phyloP scores from a whole-genome alignment of 2,113 vertebrate species.

The Copsychus sechellarum region DNA sequence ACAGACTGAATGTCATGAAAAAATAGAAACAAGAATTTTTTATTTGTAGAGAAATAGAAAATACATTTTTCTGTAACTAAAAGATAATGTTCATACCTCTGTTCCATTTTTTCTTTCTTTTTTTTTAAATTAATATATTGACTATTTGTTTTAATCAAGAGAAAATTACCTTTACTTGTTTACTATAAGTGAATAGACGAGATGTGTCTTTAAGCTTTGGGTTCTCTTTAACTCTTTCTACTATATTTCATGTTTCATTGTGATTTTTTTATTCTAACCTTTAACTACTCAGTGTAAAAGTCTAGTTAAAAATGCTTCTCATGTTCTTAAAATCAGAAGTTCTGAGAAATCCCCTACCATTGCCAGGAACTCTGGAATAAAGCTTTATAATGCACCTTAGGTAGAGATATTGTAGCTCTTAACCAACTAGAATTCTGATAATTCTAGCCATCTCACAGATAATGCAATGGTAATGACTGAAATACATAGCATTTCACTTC shows the following conservation, averaged over 20 bases:
- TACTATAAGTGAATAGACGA: not conserved
- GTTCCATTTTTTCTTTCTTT: not conserved
- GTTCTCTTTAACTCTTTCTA: not conserved
- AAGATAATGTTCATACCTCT: fast-evolving
- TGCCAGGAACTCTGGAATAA: not conserved
- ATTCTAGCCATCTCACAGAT: not conserved
- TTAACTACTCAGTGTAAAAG: not conserved
- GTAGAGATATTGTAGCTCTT: not conserved
- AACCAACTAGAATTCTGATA: not conserved
- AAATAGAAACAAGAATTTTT: not conserved
- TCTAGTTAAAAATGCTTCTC: not conserved
- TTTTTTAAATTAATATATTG: too few relatives aligned
- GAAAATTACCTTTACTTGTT: not conserved
- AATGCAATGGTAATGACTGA: not conserved
- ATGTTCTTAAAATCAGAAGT: not conserved
- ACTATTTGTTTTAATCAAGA: not conserved
- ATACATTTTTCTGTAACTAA: not conserved
- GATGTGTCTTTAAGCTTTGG: not conserved
- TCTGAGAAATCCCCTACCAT: not conserved
- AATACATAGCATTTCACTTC: not conserved
- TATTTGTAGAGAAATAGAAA: not conserved
- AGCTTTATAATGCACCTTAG: not conserved
- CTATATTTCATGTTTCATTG: not conserved
- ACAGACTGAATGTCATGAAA: not conserved
- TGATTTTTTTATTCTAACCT: not conserved